A percentile compares a stretch with the other conserved stretches of the same genome.
These are phyloP conservation scores for Coranthus polyacanthus DNA, from an alignment of 2,797 vertebrate genomes.

Conservation along the genomic window DNA sequence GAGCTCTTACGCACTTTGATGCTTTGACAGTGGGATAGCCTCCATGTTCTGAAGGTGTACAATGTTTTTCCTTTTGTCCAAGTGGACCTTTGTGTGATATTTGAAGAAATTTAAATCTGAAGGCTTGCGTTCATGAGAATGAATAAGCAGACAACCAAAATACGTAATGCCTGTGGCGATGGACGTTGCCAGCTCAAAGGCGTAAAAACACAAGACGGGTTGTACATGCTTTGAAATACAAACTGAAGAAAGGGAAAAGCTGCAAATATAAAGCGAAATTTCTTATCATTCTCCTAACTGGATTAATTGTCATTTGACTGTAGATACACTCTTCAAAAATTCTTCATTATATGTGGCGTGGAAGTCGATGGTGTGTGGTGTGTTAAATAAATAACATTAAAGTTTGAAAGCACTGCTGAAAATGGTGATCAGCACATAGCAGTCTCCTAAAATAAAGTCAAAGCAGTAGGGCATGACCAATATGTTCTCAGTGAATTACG, in stretches of 20 bases:
- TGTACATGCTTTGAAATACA: slow-evolving; percentile 4
- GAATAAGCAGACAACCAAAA: too few species aligned
- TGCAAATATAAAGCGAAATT: neutral
- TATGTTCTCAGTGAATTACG: slow-evolving; percentile 39
- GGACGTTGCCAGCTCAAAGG: neutral
- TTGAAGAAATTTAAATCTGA: too few species aligned
- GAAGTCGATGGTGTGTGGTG: slow-evolving; percentile 19
- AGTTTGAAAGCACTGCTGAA: slow-evolving; percentile 37
- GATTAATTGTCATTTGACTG: slow-evolving; percentile 29
- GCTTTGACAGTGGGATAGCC: too few species aligned
- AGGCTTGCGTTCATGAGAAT: too few species aligned
- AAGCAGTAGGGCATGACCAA: slow-evolving; percentile 41
- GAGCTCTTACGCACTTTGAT: too few species aligned
- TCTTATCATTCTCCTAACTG: slow-evolving; percentile 6
- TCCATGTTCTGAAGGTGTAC: too few species aligned
- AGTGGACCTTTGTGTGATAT: too few species aligned
- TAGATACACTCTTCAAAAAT: slow-evolving; percentile 14
- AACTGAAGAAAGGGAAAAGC: neutral
- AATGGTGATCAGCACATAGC: slow-evolving; percentile 46
- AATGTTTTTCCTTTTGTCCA: too few species aligned
- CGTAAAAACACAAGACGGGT: neutral
- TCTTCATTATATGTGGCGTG: slow-evolving; percentile 25
- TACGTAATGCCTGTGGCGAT: too few species aligned
- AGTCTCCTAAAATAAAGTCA: slow-evolving; percentile 36
- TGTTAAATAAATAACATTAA: slow-evolving; percentile 34